Conservation (phyloP, 1,140 invertebrate species). For the Cotesia typhae region DNA sequence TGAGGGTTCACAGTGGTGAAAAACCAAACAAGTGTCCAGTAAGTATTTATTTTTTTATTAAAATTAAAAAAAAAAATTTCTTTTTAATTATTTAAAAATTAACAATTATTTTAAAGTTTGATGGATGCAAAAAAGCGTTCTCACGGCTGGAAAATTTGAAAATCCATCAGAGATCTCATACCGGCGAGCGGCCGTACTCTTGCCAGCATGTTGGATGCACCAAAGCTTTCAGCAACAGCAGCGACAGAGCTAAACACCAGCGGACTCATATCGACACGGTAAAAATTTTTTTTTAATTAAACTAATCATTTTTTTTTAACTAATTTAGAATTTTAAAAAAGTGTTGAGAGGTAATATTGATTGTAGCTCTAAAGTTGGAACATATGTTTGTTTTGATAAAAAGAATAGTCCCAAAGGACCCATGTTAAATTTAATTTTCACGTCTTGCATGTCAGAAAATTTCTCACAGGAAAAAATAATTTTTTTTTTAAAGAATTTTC, state of each 20-base stretch:
- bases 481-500: no score
- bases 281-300: conserved; percentile 57
- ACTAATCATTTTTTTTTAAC: background rate
- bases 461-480: no score
- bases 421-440: no score
- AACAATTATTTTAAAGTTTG: conserved; percentile 74
- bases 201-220: conserved; percentile 86
- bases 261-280: conserved; percentile 95
- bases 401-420: background rate
- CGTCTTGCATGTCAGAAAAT: no score
- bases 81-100: no score
- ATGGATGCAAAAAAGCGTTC: conserved; percentile 92
- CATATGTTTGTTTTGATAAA: background rate
- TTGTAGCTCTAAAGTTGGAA: conserved; percentile 7
- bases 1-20: conserved; percentile 94
- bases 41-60: conserved; percentile 51
- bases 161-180: conserved; percentile 95
- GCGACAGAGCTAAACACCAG: conserved; percentile 96
- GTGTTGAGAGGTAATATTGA: background rate
- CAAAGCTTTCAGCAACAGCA: conserved; percentile 97
- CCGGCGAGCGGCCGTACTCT: conserved; percentile 86
- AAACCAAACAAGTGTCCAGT: conserved; percentile 97
- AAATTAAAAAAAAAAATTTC: no score
- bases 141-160: conserved; percentile 95
- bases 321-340: background rate